These are phyloP conservation scores for Nasonia giraulti DNA, from an alignment of 1,140 invertebrate species.

Conservation along the genomic window DNA sequence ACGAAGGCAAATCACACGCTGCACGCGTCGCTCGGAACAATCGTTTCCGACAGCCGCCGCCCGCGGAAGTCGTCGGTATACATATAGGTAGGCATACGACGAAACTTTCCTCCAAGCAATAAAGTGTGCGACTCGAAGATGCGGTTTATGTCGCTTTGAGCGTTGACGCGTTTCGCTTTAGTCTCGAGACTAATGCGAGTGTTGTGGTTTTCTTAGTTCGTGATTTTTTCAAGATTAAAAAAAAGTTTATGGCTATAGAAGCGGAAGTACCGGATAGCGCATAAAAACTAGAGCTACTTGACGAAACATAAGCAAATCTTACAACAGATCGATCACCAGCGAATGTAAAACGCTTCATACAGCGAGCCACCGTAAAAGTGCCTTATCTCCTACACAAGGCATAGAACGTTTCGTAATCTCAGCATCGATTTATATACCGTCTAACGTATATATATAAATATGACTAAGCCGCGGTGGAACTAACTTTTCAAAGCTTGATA, in stretches of 20 bases:
- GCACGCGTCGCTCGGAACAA: not conserved
- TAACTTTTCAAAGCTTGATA: not conserved
- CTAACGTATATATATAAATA: slow-evolving; percentile 8
- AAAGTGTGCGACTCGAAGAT: not conserved
- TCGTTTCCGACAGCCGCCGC: not conserved
- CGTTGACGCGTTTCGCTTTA: no score
- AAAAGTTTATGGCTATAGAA: not conserved
- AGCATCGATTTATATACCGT: not conserved
- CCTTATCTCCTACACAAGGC: not conserved
- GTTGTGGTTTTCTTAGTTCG: no score
- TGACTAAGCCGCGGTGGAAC: slow-evolving; percentile 8
- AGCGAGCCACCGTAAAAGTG: not conserved
- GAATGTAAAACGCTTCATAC: not conserved
- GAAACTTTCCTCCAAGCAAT: no score
- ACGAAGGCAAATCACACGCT: not conserved
- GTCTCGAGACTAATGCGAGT: no score
- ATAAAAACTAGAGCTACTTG: not conserved
- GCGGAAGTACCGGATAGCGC: not conserved
- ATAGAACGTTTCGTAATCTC: not conserved
- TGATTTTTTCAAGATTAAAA: not conserved
- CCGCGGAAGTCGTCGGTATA: no score
- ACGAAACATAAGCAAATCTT: not conserved
- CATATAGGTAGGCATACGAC: no score
- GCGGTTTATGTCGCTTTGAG: no score
- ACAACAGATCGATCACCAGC: not conserved